A percentile compares a stretch with the other conserved stretches of the same genome.
These are phyloP conservation scores for Drosophila meridiana DNA, from an alignment of 2,888 invertebrate species.

Conservation along the genomic window DNA sequence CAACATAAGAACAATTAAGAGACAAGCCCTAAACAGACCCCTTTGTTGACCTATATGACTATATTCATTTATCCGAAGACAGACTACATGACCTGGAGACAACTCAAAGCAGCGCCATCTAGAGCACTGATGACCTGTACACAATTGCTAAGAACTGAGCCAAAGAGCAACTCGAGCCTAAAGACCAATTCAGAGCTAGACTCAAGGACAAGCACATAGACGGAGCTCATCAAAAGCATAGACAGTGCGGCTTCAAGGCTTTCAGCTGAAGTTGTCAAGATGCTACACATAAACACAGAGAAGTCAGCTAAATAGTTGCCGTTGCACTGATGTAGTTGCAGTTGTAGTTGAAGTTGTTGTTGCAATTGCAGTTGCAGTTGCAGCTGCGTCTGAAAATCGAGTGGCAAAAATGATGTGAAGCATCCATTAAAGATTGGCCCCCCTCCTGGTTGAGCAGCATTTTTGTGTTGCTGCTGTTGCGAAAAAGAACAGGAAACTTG, in stretches of 20 bases:
- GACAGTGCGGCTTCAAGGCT: constrained; percentile 5
- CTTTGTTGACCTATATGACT: not conserved
- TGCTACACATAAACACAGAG: constrained; percentile 43
- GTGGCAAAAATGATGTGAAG: constrained; percentile 56
- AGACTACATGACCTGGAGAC: not conserved
- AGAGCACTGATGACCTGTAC: constrained; percentile 1
- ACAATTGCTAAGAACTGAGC: not conserved
- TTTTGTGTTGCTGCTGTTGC: constrained; percentile 67
- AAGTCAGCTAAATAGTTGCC: constrained; percentile 10
- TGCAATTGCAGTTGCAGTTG: constrained; percentile 42
- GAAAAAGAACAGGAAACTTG: constrained; percentile 79
- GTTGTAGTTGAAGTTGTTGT: constrained; percentile 16
- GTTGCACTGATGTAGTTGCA: constrained; percentile 60
- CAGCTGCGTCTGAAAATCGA: constrained; percentile 67
- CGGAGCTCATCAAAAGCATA: constrained; percentile 1
- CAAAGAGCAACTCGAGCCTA: not conserved
- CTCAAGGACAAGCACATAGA: constrained; percentile 13
- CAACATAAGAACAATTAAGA: not conserved
- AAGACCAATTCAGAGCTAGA: constrained; percentile 5
- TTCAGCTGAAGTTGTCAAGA: constrained; percentile 24
- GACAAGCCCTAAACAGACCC: not conserved
- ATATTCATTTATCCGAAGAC: not conserved
- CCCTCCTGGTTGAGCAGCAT: constrained; percentile 70
- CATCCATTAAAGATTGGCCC: constrained; percentile 61
- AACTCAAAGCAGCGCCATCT: not conserved